These are phyloP conservation scores for Gasterosteus aculeatus DNA, from an alignment of 2,113 vertebrate genomes.

Conservation along the genomic window DNA sequence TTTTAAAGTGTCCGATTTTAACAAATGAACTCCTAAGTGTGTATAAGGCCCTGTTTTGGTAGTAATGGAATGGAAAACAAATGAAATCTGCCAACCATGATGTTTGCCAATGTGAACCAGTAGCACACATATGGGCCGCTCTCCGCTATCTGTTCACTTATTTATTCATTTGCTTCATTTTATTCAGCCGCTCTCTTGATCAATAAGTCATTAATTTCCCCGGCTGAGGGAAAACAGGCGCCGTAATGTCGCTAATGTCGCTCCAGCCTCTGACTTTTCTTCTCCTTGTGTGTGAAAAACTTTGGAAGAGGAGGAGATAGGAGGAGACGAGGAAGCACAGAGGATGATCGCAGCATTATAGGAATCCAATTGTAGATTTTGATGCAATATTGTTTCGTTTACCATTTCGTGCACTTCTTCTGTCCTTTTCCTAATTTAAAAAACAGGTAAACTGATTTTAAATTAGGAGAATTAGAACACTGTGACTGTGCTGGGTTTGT, in stretches of 20 bases:
- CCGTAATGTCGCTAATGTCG: constrained; percentile 64
- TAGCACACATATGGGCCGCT: constrained; percentile 65
- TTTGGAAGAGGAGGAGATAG: constrained; percentile 39
- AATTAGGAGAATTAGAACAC: background rate
- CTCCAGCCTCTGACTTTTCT: constrained; percentile 40
- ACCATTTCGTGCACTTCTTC: background rate
- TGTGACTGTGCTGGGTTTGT: background rate
- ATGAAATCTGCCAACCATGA: constrained; percentile 74
- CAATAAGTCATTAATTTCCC: constrained; percentile 84
- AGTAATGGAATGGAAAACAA: constrained; percentile 72
- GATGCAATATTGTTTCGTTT: background rate
- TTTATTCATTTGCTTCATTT: constrained; percentile 80
- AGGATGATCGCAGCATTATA: background rate
- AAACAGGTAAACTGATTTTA: background rate
- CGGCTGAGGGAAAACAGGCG: constrained; percentile 64
- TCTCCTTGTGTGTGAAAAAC: constrained; percentile 35
- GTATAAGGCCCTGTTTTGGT: constrained; percentile 22
- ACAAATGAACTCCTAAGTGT: constrained; percentile 10
- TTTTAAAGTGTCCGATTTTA: constrained; percentile 21
- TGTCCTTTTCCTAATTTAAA: background rate
- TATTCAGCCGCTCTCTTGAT: constrained; percentile 73
- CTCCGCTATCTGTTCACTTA: constrained; percentile 69
- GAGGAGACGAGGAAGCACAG: constrained; percentile 6
- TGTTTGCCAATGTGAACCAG: constrained; percentile 71
- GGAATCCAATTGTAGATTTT: background rate